These are phyloP conservation scores for Trichopoda pennipes DNA, from an alignment of 2,888 invertebrate genomes.

Conservation along the genomic window DNA sequence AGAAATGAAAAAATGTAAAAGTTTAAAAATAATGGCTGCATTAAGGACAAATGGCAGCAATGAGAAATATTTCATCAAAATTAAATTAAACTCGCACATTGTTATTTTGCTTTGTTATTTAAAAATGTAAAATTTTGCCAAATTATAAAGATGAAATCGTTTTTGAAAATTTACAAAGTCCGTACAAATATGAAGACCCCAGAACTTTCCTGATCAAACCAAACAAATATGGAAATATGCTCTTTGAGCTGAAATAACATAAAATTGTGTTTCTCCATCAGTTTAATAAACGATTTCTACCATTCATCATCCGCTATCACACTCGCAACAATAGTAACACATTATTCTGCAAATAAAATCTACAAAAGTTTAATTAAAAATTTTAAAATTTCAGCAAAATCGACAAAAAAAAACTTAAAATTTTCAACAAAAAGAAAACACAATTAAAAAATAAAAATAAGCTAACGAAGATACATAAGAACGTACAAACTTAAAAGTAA, in stretches of 20 bases:
- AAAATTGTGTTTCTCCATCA: too few species aligned
- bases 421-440: slow-evolving; percentile 58
- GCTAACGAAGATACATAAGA: slow-evolving; percentile 56
- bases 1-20: neutral
- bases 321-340: too few species aligned
- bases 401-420: slow-evolving; percentile 28
- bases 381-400: slow-evolving; percentile 42
- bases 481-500: slow-evolving; percentile 51
- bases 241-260: too few species aligned
- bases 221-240: too few species aligned
- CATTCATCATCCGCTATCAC: too few species aligned
- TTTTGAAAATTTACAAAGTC: too few species aligned
- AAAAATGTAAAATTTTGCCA: neutral
- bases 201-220: too few species aligned
- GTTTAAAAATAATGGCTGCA: neutral
- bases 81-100: slow-evolving; percentile 12
- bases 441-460: slow-evolving; percentile 36
- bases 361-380: slow-evolving; percentile 51
- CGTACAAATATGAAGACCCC: too few species aligned
- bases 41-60: neutral
- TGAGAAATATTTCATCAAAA: slow-evolving; percentile 4
- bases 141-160: neutral
- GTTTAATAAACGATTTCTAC: too few species aligned
- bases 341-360: slow-evolving; percentile 21
- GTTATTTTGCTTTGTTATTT: neutral